Conservation (phyloP, 2,113 vertebrate genomes). For the Petromus typicus region DNA sequence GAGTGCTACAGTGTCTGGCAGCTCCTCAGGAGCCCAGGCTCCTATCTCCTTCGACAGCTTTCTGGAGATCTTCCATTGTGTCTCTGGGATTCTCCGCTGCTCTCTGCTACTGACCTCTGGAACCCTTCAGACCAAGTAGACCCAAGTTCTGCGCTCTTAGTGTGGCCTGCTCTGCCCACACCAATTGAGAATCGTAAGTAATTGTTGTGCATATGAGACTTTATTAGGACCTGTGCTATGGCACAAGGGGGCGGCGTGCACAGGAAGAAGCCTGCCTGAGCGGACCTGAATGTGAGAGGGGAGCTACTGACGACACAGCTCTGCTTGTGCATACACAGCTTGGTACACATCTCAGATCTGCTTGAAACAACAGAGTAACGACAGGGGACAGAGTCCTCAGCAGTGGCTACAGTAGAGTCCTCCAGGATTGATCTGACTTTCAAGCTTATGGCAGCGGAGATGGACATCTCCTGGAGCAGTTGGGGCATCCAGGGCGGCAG, state of each 20-base stretch:
- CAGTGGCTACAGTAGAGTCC: not conserved
- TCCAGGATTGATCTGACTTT: not conserved
- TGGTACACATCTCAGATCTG: not conserved
- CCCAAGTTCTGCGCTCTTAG: not conserved
- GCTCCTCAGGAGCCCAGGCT: not conserved
- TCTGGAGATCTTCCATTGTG: not conserved
- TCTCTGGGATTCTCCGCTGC: not conserved
- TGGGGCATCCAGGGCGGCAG: not conserved
- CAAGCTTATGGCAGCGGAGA: not conserved
- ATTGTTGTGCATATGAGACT: not conserved
- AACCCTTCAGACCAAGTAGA: not conserved
- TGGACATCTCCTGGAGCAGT: not conserved
- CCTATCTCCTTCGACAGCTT: not conserved
- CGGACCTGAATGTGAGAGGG: not conserved
- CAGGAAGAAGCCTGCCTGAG: not conserved
- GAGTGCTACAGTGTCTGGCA: not conserved
- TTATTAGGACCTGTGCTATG: not conserved
- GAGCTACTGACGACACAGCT: not conserved
- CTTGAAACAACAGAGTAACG: not conserved
- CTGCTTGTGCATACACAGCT: not conserved
- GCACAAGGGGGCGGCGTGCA: not conserved
- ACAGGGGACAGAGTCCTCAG: not conserved
- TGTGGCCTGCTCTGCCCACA: not conserved
- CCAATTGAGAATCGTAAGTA: not conserved
- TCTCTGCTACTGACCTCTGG: not conserved